Evolutionary conservation across 2,797 vertebrate genomes (phyloP).

Genomic region (Echiichthys vipera): DNA sequence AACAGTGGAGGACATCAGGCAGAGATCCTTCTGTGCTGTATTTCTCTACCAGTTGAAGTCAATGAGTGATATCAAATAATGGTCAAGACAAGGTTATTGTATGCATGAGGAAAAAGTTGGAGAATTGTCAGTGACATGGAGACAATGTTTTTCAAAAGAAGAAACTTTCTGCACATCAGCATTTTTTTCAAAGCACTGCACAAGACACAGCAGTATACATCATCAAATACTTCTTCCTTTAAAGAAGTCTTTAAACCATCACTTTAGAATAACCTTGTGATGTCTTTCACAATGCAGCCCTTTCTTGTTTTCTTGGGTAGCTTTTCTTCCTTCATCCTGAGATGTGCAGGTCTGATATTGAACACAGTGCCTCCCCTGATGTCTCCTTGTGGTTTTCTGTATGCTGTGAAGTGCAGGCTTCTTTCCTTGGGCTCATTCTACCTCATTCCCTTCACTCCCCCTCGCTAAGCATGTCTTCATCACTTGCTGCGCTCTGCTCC

Average conservation of each 20-base stretch:
- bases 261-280: constrained; percentile 81
- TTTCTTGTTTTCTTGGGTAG: constrained; percentile 68
- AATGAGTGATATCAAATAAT: constrained; percentile 23
- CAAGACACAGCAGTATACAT: constrained; percentile 53
- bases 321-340: constrained; percentile 60
- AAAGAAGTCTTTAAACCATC: constrained; percentile 67
- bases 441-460: constrained; percentile 50
- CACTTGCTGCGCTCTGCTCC: constrained; percentile 69
- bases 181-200: constrained; percentile 42
- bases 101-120: constrained; percentile 27
- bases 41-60: constrained; percentile 24
- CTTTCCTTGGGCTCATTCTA: constrained; percentile 41
- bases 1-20: constrained; percentile 27
- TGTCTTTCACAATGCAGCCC: constrained; percentile 72
- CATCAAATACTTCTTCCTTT: constrained; percentile 73
- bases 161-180: constrained; percentile 72
- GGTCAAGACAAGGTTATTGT: constrained; percentile 51
- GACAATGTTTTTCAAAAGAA: constrained; percentile 48
- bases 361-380: constrained; percentile 57
- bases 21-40: background rate
- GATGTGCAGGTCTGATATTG: constrained; percentile 63
- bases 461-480: constrained; percentile 78
- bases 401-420: constrained; percentile 64
- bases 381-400: constrained; percentile 63
- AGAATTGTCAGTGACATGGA: constrained; percentile 34